Conservation (phyloP, 1,140 invertebrate species). For the Branchinecta lynchi region DNA sequence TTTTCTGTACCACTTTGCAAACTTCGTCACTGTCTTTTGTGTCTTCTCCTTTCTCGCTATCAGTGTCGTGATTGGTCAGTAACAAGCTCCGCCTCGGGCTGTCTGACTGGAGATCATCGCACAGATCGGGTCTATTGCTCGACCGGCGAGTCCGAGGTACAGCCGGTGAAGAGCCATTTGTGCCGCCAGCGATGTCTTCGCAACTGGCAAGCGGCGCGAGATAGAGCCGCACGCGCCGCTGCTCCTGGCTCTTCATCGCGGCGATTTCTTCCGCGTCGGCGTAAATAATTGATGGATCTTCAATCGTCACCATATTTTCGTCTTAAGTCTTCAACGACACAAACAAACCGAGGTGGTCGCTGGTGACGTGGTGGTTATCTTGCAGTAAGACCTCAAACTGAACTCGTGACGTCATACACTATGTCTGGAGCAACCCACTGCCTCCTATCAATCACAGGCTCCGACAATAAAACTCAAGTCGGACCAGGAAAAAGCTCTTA, state of each 20-base stretch:
- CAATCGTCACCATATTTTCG: background rate
- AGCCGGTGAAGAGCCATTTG: background rate
- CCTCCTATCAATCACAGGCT: too few relatives aligned
- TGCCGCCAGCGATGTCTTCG: conserved; percentile 13
- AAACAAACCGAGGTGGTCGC: too few relatives aligned
- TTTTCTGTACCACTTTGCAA: too few relatives aligned
- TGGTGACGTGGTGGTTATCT: too few relatives aligned
- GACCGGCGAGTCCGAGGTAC: background rate
- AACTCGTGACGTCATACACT: too few relatives aligned
- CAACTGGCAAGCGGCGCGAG: conserved; percentile 18
- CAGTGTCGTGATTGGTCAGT: background rate
- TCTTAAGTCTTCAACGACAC: too few relatives aligned
- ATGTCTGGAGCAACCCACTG: too few relatives aligned
- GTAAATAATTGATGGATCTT: background rate
- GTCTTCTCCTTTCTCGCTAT: too few relatives aligned
- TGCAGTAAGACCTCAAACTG: too few relatives aligned
- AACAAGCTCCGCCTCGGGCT: background rate
- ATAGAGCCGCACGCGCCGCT: conserved; percentile 14
- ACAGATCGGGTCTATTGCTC: background rate
- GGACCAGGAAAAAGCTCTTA: too few relatives aligned
- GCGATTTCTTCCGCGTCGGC: background rate
- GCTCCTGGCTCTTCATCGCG: conserved; percentile 1
- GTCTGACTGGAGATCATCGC: background rate
- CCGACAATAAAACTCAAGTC: too few relatives aligned
- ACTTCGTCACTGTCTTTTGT: too few relatives aligned